These are phyloP conservation scores for Cuculus canorus DNA, from an alignment of 2,797 vertebrate species.

Conservation along the genomic window DNA sequence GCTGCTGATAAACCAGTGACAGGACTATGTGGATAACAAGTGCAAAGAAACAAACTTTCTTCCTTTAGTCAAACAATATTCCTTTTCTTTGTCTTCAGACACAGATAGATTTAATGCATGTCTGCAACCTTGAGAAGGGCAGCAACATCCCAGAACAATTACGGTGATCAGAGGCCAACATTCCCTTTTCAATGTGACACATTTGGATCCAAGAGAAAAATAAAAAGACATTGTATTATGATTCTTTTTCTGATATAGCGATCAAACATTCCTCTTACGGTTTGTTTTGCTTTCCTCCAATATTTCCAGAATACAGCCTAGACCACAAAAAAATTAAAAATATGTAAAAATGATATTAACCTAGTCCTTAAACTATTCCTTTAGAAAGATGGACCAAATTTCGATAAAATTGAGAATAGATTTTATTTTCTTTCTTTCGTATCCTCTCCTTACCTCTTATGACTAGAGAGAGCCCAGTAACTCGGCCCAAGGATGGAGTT, in stretches of 20 bases:
- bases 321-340: not conserved
- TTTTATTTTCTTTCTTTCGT: not conserved
- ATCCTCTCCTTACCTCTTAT: not conserved
- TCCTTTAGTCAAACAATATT: not conserved
- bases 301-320: not conserved
- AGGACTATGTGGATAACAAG: not conserved
- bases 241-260: not conserved
- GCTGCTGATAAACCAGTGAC: slow-evolving; percentile 30
- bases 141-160: not conserved
- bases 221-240: not conserved
- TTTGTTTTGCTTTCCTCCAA: not conserved
- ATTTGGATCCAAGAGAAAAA: not conserved
- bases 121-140: slow-evolving; percentile 27
- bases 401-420: not conserved
- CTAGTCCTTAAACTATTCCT: fast-evolving
- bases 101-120: fast-evolving
- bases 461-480: not conserved
- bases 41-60: not conserved
- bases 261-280: not conserved
- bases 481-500: not conserved
- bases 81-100: not conserved
- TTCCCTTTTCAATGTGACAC: not conserved
- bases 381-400: not conserved
- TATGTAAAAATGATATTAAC: fast-evolving
- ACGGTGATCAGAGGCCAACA: not conserved